Evolutionary conservation across 2,113 vertebrate genomes (phyloP).

Genomic region (Zosterops lateralis): DNA sequence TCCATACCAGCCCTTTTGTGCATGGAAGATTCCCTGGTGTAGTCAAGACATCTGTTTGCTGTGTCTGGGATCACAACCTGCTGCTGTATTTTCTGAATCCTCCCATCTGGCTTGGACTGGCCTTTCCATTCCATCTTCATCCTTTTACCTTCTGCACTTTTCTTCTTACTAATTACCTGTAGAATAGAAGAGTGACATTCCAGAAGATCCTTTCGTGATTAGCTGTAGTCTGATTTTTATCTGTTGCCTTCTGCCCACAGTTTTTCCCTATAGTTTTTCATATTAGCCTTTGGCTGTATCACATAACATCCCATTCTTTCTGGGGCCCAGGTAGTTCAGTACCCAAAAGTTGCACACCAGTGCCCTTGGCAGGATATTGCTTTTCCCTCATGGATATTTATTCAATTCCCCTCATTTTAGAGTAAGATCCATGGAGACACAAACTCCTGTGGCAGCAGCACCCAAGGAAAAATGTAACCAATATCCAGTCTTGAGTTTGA

Average conservation of each 20-base stretch:
- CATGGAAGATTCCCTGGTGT: background rate
- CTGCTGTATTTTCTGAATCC: background rate
- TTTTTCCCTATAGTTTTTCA: background rate
- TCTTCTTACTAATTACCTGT: background rate
- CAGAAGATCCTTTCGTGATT: background rate
- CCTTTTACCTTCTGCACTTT: background rate
- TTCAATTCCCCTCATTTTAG: background rate
- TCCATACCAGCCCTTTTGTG: background rate
- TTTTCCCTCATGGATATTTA: background rate
- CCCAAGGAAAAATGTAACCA: background rate
- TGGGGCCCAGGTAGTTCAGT: background rate
- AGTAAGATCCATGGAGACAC: background rate
- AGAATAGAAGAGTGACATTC: background rate
- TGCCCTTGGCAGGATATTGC: background rate
- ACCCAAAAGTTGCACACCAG: background rate
- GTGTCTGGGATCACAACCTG: background rate
- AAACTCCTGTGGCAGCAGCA: background rate
- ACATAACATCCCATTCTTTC: background rate
- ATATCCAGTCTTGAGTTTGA: background rate
- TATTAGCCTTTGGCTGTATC: background rate
- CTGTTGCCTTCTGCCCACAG: background rate
- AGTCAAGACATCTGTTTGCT: background rate
- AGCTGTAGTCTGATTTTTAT: background rate
- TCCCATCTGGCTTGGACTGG: background rate
- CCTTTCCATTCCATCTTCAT: background rate